A percentile compares a stretch with the other conserved stretches of the same genome.
Conservation (phyloP, 2,888 invertebrate species). For the Lasioglossum malachurum region DNA sequence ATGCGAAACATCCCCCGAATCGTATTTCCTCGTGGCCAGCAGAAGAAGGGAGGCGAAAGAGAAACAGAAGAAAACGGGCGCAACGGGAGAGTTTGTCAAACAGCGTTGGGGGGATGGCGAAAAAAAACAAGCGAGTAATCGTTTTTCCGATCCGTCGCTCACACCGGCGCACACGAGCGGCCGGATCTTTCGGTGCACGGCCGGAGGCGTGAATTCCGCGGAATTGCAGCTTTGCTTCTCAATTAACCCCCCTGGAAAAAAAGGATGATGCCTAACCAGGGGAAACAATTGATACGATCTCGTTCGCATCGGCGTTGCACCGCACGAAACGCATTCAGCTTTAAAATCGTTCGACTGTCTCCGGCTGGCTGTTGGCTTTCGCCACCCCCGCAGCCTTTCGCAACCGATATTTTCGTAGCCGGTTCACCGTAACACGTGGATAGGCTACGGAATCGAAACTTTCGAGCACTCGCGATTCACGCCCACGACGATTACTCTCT, state of each 20-base stretch:
- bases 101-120: conserved; percentile 4
- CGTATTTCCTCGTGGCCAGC: neutral
- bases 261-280: conserved; percentile 68
- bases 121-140: neutral
- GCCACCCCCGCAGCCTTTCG: conserved; percentile 38
- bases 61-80: neutral
- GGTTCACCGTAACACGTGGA: conserved; percentile 72
- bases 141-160: conserved; percentile 34
- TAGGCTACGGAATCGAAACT: conserved; percentile 58
- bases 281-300: conserved; percentile 80
- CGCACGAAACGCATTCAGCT: conserved; percentile 71
- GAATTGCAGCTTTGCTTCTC: conserved; percentile 70
- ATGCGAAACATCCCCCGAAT: neutral
- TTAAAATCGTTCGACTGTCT: conserved; percentile 68
- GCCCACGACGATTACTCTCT: conserved; percentile 52
- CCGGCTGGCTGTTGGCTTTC: conserved; percentile 27
- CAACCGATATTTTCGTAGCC: conserved; percentile 46
- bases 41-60: neutral
- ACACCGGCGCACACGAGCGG: conserved; percentile 22
- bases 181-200: conserved; percentile 42
- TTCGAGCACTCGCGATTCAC: conserved; percentile 77
- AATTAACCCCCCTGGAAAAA: conserved; percentile 70
- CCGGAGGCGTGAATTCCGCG: conserved; percentile 68
- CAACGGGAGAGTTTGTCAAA: conserved; percentile 28
- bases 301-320: conserved; percentile 73